These are phyloP conservation scores for Rhombomys opimus DNA, from an alignment of 2,113 vertebrate genomes.

Conservation along the genomic window DNA sequence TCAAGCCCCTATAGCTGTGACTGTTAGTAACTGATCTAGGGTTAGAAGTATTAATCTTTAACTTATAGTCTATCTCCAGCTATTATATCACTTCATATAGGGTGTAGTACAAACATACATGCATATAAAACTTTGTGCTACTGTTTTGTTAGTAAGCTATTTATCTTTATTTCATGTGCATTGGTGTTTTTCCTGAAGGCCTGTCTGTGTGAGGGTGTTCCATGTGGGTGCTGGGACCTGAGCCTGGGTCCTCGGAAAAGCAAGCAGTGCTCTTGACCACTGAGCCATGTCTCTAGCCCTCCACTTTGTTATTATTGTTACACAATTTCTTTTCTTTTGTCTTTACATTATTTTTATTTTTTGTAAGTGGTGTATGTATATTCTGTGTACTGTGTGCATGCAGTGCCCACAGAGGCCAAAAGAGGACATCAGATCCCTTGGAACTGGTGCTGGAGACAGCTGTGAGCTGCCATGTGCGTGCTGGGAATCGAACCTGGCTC, in stretches of 20 bases:
- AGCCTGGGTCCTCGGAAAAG: too few relatives aligned
- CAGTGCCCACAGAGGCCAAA: neutral
- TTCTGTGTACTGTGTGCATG: neutral
- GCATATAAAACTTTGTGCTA: neutral
- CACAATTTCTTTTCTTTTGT: neutral
- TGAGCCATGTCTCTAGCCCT: too few relatives aligned
- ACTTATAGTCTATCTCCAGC: neutral
- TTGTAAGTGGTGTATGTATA: neutral
- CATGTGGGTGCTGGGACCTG: too few relatives aligned
- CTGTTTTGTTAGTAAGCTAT: too few relatives aligned
- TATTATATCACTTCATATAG: neutral
- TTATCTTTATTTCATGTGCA: too few relatives aligned
- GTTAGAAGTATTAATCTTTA: neutral
- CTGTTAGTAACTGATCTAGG: neutral
- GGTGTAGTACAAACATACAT: neutral
- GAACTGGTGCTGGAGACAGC: too few relatives aligned
- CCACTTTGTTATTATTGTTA: neutral
- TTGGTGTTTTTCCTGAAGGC: too few relatives aligned
- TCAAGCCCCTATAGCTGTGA: neutral
- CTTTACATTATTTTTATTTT: neutral
- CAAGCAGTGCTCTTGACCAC: too few relatives aligned
- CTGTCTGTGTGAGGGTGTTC: too few relatives aligned
- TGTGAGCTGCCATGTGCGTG: too few relatives aligned
- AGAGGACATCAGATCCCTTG: neutral
- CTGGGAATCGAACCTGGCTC: too few relatives aligned